Base-by-base conservation (phyloP, 2,888 invertebrate genomes). In the Pseudeuparius sepicola region DNA sequence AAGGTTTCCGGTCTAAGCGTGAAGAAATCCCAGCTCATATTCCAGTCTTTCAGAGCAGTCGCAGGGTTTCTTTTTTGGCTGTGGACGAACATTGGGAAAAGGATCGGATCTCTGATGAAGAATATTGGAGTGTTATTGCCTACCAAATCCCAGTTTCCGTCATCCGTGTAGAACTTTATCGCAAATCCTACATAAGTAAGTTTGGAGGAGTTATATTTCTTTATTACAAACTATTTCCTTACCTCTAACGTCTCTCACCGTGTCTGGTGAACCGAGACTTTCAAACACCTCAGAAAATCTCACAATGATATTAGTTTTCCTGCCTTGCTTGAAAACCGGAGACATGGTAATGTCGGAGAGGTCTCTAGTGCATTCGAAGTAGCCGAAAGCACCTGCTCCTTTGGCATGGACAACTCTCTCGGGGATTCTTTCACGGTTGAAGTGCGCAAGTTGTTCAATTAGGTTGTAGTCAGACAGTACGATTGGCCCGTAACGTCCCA, bases 1-100 rank as follows among this genome's bases (percentile, higher is more conserved):
- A 75, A 71, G 2, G 81, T 68, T 61, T 92, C 92, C 0, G 89
- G 87, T 17, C 89, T 71, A 20, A 92, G 64, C 1, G 83, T 75
- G 44, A 89, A 68, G 56, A 92, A 93, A 59, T 93, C 93, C 92
- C 92, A 93, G 57, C 88, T 87, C 85, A 87, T 87, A 54, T 92
- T 86, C 16, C 83, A 67, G 63, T 92, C 92, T 64, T 87, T 87
- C 16, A 90, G 65, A 56, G 86, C 82, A 0, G 86, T 86, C 18
- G 72, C 80, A 2, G 94, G 94, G 59, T 96, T 94, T 43, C 92
- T 73, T 61, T 93, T 94, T 59, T 93, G 93, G 1, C 90, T 86
- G 60, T 93, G 94, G 50, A 94, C 87, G 54, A 96, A 90, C 55
- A 83, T 87, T 7, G 92, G 87, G 62, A 96, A 96, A 33, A 84